phyloP scores from a whole-genome alignment of 37 sponge, comb jelly and placozoan species.

The Oopsacas minuta region DNA sequence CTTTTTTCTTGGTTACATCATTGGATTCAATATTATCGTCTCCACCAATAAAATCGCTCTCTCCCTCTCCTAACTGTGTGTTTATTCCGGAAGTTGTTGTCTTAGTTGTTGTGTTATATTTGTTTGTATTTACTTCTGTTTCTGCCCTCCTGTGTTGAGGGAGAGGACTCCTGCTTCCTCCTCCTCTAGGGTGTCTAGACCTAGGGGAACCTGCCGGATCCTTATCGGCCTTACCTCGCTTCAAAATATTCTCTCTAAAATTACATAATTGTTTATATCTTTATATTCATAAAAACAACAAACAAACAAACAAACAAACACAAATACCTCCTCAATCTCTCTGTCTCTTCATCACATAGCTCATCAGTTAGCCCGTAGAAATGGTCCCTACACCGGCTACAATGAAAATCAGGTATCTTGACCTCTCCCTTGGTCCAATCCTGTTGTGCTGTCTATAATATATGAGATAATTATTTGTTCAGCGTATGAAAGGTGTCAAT shows the following conservation, averaged over 20 bases:
- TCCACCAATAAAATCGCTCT: not conserved
- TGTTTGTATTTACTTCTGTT: too few relatives aligned
- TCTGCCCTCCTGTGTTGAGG: not conserved
- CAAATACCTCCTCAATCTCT: slow-evolving; percentile 26
- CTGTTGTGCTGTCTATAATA: not conserved
- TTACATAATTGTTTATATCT: too few relatives aligned
- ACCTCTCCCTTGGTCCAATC: slow-evolving; percentile 59
- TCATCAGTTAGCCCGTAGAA: slow-evolving; percentile 53
- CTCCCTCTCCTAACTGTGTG: not conserved
- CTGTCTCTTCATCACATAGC: slow-evolving; percentile 65
- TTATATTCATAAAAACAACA: too few relatives aligned
- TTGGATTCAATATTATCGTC: not conserved
- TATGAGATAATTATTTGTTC: too few relatives aligned
- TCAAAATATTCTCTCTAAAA: not conserved
- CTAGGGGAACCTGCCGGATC: not conserved
- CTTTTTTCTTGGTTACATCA: not conserved
- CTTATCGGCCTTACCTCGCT: not conserved
- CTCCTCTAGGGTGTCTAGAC: not conserved
- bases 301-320: too few relatives aligned
- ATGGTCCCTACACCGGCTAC: slow-evolving; percentile 66
- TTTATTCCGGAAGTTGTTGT: too few relatives aligned
- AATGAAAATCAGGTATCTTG: slow-evolving; percentile 54
- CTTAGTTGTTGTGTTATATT: too few relatives aligned
- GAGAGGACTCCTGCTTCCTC: not conserved
- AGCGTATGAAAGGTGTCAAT: too few relatives aligned